Evolutionary conservation across 1,140 invertebrate genomes (phyloP), one percentile per base, ranked within the genome.

Genomic region (Cotesia glomerata): DNA sequence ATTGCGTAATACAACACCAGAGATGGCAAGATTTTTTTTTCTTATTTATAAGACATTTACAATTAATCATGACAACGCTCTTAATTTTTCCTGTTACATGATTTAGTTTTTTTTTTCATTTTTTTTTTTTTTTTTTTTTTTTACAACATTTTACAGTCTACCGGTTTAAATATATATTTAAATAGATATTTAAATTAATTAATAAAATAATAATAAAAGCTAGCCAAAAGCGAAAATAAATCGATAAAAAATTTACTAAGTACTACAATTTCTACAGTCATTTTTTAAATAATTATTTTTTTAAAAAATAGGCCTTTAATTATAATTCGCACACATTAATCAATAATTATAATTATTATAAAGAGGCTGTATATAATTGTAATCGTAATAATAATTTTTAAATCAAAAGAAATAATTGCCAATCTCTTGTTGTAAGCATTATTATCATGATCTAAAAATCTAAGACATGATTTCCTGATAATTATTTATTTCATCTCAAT

Each of bases 211-310:
- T 32, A 39, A 39, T 7, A 51, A 16, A 3, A 65, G n/a, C 45
- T 18, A n/a, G 63, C 11, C 63, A 13, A 65, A 26, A 65, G 45
- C 45, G 45, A 69, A 63, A 69, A 69, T 63, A 16, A 26, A 26
- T 26, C 1, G 35, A 39, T 63, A 35, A 35, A 35, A 68, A 58
- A 51, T 45, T 11, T 59, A 62, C 72, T 69, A 69, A 73, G 65
- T 73, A 73, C 66, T 73, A 73, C 14, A 56, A 73, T 62, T 66
- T 68, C 66, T 73, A 73, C 35, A 68, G 56, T 61, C 66, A 52
- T 73, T 69, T 62, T 68, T 68, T 69, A 9, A n/a, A 39, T 61
- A 49, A 52, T 64, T n/a, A 64, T 36, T 49, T 64, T 52, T 68
- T 56, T n/a, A 61, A 59, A 14, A 13, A 18, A 59, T 73, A 73